phyloP scores from a whole-genome alignment of 1,140 invertebrate genomes.

The Eciton burchellii region DNA sequence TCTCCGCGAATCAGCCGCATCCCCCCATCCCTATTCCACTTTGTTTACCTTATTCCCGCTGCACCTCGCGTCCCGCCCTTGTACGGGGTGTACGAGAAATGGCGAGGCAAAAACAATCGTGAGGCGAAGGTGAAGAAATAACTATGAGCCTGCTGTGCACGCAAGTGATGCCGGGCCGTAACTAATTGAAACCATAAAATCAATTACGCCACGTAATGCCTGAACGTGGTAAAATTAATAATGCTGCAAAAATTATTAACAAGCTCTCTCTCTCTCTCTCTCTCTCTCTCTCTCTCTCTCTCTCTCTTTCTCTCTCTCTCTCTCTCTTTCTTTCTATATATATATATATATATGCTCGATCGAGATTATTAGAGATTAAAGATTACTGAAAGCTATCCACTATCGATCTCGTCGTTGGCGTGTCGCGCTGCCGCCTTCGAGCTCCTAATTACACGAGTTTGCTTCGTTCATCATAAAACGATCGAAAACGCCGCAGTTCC shows the following conservation, averaged over 20 bases:
- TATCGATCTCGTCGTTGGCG: too few species aligned
- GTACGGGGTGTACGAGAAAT: constrained; percentile 20
- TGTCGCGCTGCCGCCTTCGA: too few species aligned
- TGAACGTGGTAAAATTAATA: neutral
- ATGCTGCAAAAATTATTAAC: neutral
- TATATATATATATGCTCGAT: too few species aligned
- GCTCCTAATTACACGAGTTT: too few species aligned
- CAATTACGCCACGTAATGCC: neutral
- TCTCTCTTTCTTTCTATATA: too few species aligned
- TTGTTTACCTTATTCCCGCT: constrained; percentile 51
- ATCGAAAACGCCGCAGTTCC: too few species aligned
- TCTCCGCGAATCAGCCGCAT: constrained; percentile 45
- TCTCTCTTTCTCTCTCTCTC: too few species aligned
- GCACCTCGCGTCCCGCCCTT: constrained; percentile 11
- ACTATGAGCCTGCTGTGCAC: neutral
- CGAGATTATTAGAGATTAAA: too few species aligned
- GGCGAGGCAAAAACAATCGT: neutral
- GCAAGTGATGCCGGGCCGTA: neutral
- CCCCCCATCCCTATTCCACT: constrained; percentile 41
- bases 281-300: too few species aligned
- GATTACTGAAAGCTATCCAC: too few species aligned
- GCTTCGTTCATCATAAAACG: too few species aligned
- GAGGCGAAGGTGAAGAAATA: neutral
- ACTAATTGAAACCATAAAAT: neutral
- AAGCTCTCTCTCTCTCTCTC: too few species aligned